Percentiles rank a stretch among this genome's conserved stretches.
These are phyloP conservation scores for Marcusenius ussheri DNA, from an alignment of 2,113 vertebrate species.

Conservation along the genomic window DNA sequence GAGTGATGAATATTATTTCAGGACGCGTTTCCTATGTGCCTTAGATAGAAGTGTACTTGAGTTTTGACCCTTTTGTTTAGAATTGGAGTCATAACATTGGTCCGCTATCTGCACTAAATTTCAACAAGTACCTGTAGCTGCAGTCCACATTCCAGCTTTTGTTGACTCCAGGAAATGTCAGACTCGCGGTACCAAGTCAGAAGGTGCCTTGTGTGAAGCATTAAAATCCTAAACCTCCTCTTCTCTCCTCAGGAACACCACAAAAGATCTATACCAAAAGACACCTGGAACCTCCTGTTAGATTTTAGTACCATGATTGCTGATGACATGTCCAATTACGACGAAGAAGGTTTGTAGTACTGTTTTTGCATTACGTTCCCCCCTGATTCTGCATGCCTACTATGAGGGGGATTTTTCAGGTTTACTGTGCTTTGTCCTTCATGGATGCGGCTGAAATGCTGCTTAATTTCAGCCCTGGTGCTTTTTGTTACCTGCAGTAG, in stretches of 20 bases:
- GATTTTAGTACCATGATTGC: conserved; percentile 82
- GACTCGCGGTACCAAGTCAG: not conserved
- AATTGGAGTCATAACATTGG: not conserved
- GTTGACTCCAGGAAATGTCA: not conserved
- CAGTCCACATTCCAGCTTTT: not conserved
- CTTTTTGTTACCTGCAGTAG: not conserved
- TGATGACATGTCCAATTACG: conserved; percentile 82
- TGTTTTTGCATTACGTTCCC: not conserved
- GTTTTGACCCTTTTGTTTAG: not conserved
- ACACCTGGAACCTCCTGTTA: conserved; percentile 80
- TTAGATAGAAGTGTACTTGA: not conserved
- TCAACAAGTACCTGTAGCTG: not conserved
- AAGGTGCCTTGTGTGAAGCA: not conserved
- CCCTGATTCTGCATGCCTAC: not conserved
- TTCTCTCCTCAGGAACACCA: conserved; percentile 64
- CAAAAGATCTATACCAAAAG: conserved; percentile 81
- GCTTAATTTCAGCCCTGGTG: not conserved
- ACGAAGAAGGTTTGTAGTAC: conserved; percentile 69
- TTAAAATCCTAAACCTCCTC: not conserved
- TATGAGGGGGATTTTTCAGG: not conserved
- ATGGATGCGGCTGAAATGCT: not conserved
- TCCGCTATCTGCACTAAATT: not conserved
- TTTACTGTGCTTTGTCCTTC: not conserved
- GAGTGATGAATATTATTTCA: not conserved
- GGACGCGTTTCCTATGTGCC: not conserved